Base-by-base conservation (phyloP, 2,797 vertebrate genomes). In the Aldrovandia affinis region DNA sequence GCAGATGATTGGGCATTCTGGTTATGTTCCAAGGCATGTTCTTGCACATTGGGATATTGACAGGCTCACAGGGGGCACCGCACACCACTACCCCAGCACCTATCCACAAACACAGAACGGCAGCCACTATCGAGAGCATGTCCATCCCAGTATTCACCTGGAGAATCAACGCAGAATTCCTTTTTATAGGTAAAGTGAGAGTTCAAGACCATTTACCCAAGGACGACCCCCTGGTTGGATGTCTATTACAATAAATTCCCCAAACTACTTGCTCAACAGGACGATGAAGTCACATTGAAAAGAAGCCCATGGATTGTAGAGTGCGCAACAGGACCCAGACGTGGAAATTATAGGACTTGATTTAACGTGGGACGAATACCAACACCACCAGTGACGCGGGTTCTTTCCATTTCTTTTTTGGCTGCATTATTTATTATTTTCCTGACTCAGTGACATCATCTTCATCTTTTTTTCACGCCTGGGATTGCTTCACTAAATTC, bases 11-110 rank as follows among this genome's bases (percentile, higher is more conserved):
- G 89, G 95, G 95, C 95, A 96, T 96, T 83, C 95, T 92, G 57
- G 96, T 96, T 87, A 95, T 92, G 92, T 96, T 96, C 96, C 96
- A 96, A 83, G 95, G 95, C 96, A 96, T 96, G 88, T 92, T 52
- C 42, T 91, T 83, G 86, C 96, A 96, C 96, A 96, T 94, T 84
- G 95, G 95, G 85, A 96, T 95, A 87, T 94, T 95, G 89, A 96
- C 95, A 6, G 95, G 92, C 85, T 96, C 96, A 88, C 96, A 96
- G 14, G 95, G 95, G 4, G 95, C 93, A 6, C 93, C 93, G 63
- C 90, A 93, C 52, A 93, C 94, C 65, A 90, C 89, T 68, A 88
- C 91, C 85, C 91, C 91, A 87, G 92, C 91, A 88, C 92, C 90
- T 89, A 93, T 90, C 91, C 93, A 90, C 88, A 95, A 88, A 86